phyloP scores from a whole-genome alignment of 2,888 invertebrate genomes.

The Ommatoiulus sabulosus region DNA sequence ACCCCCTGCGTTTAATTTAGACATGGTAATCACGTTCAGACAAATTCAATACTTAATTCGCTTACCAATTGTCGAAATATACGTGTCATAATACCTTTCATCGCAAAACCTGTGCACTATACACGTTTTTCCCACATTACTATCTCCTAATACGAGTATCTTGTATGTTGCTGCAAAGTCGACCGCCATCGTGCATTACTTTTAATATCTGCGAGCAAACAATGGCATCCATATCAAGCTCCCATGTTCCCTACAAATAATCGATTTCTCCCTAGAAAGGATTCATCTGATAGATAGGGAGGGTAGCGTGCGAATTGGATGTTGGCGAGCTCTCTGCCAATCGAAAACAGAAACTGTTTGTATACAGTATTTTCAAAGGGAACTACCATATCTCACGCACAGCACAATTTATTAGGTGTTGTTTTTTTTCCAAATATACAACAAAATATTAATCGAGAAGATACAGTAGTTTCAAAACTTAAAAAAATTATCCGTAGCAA shows the following conservation, averaged over 20 bases:
- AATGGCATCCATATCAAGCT: conserved; percentile 31
- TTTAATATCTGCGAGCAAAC: conserved; percentile 47
- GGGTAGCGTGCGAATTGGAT: conserved; percentile 39
- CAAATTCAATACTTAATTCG: conserved; percentile 61
- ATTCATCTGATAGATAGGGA: conserved; percentile 44
- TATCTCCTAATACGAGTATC: conserved; percentile 86
- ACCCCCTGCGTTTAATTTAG: not conserved
- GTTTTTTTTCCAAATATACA: no score
- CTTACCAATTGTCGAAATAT: conserved; percentile 91
- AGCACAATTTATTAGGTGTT: not conserved
- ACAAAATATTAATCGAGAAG: not conserved
- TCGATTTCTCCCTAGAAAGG: conserved; percentile 50
- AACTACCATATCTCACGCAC: not conserved
- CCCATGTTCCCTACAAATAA: conserved; percentile 46
- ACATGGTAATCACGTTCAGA: not conserved
- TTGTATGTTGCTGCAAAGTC: conserved; percentile 90
- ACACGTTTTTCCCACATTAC: conserved; percentile 91
- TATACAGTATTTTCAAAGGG: not conserved
- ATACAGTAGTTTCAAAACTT: not conserved
- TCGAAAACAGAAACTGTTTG: not conserved
- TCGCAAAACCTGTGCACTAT: conserved; percentile 91
- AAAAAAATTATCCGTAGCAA: no score
- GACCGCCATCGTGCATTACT: conserved; percentile 75
- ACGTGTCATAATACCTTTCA: conserved; percentile 89
- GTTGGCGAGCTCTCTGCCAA: not conserved